Conservation (phyloP, 2,113 vertebrate genomes). For the Heteronetta atricapilla region DNA sequence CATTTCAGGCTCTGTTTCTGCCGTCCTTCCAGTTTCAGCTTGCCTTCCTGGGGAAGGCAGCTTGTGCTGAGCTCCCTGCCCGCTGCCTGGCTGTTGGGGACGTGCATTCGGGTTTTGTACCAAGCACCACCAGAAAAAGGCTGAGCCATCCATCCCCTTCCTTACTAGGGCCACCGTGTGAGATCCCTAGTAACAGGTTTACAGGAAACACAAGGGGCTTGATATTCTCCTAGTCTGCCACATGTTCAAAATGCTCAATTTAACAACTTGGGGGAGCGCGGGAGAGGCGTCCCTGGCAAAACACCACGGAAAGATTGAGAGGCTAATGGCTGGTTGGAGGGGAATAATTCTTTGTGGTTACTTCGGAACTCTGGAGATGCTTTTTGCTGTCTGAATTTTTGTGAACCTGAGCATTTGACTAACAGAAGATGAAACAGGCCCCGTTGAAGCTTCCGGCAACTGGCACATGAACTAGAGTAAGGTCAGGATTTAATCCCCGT, state of each 20-base stretch:
- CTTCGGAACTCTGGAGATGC: not conserved
- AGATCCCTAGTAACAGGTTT: not conserved
- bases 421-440: not conserved
- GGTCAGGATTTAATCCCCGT: not conserved
- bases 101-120: not conserved
- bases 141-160: not conserved
- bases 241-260: not conserved
- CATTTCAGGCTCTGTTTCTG: not conserved
- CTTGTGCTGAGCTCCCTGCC: not conserved
- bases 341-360: not conserved
- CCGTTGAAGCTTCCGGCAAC: not conserved
- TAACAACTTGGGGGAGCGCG: not conserved
- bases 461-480: not conserved
- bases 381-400: not conserved
- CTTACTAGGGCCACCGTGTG: rapidly evolving
- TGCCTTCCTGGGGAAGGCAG: rapidly evolving
- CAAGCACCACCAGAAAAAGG: not conserved
- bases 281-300: not conserved
- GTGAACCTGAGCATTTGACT: not conserved
- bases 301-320: not conserved
- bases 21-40: not conserved
- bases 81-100: rapidly evolving
- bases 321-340: not conserved
- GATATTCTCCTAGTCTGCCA: rapidly evolving
- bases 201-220: not conserved